These are phyloP conservation scores for Bruchidius siliquastri DNA, from an alignment of 2,888 invertebrate species.

Conservation along the genomic window DNA sequence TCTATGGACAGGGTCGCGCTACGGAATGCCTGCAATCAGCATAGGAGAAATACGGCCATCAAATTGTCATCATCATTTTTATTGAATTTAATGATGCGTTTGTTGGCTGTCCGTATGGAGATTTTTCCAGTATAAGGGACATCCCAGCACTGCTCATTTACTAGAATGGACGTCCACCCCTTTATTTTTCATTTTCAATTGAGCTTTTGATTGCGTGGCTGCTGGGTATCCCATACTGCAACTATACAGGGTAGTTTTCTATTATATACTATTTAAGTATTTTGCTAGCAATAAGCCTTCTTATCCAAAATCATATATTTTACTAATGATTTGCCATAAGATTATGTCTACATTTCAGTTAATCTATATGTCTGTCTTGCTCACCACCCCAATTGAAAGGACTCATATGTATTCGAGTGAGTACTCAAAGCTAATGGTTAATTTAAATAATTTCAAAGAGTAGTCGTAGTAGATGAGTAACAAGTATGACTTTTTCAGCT, in stretches of 20 bases:
- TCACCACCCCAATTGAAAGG: too few species aligned
- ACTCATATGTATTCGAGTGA: too few species aligned
- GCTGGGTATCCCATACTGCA: background rate
- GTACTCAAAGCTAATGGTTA: too few species aligned
- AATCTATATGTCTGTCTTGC: too few species aligned
- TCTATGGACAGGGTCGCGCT: slow-evolving; percentile 17
- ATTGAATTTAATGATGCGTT: slow-evolving; percentile 31
- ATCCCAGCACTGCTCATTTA: background rate
- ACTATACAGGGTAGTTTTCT: background rate
- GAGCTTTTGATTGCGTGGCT: background rate
- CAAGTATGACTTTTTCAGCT: too few species aligned
- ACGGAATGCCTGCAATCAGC: slow-evolving; percentile 26
- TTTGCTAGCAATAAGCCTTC: too few species aligned
- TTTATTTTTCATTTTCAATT: background rate
- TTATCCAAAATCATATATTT: too few species aligned
- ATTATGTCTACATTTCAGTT: too few species aligned
- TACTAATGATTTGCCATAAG: too few species aligned
- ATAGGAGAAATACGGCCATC: slow-evolving; percentile 25
- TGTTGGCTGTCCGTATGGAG: slow-evolving; percentile 13
- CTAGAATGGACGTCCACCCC: background rate
- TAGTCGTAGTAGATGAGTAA: too few species aligned
- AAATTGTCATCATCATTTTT: slow-evolving; percentile 33
- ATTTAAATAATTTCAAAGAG: too few species aligned
- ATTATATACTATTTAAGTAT: too few species aligned
- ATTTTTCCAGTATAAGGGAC: slow-evolving; percentile 11